Conservation (phyloP, 2,113 vertebrate genomes). For the Oncorhynchus clarkii region DNA sequence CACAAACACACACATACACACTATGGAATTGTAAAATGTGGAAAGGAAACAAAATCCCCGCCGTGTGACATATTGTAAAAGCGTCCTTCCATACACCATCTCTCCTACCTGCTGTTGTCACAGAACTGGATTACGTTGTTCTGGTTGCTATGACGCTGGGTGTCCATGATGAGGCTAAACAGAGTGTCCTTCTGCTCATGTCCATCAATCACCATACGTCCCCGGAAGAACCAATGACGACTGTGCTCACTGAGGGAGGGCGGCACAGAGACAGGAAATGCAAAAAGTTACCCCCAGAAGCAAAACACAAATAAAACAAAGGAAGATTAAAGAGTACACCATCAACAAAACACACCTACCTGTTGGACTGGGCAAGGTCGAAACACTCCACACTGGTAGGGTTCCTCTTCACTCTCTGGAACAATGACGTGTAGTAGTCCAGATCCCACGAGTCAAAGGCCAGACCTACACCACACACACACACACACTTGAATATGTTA, state of each 20-base stretch:
- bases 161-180: slow-evolving; percentile 87
- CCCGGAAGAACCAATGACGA: slow-evolving; percentile 94
- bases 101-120: slow-evolving; percentile 89
- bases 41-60: neutral
- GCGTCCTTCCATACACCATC: neutral
- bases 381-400: slow-evolving; percentile 90
- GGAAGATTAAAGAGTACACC: neutral
- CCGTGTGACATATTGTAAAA: neutral
- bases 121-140: slow-evolving; percentile 94
- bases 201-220: slow-evolving; percentile 80
- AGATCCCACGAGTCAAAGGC: slow-evolving; percentile 90
- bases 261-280: neutral
- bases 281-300: neutral
- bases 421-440: slow-evolving; percentile 83
- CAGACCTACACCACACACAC: slow-evolving; percentile 70
- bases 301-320: too few species aligned
- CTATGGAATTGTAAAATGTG: neutral
- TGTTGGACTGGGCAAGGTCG: slow-evolving; percentile 92
- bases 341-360: slow-evolving; percentile 58
- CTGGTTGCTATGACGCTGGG: slow-evolving; percentile 82
- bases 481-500: neutral
- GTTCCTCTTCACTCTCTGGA: slow-evolving; percentile 82
- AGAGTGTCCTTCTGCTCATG: slow-evolving; percentile 74
- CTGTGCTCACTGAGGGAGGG: slow-evolving; percentile 83
- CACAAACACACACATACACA: slow-evolving; percentile 22